phyloP scores from a whole-genome alignment of 2,888 invertebrate species.

The Stenodema calcarata region DNA sequence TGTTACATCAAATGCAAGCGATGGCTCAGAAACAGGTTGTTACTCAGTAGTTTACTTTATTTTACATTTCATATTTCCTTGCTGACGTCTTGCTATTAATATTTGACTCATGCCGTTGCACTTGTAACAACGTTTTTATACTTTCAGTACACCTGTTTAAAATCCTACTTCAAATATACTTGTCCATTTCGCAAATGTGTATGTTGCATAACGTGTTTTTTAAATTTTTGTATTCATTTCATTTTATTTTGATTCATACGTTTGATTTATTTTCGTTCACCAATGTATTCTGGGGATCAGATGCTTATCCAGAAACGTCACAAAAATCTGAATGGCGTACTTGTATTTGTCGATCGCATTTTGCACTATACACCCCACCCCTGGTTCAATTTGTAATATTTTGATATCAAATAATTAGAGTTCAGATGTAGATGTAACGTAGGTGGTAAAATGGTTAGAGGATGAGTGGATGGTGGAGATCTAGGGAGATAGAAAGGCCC shows the following conservation, averaged over 20 bases:
- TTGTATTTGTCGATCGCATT: slow-evolving; percentile 15
- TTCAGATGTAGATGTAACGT: slow-evolving; percentile 57
- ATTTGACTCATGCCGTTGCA: slow-evolving; percentile 19
- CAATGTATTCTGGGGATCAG: neutral
- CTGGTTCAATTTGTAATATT: neutral
- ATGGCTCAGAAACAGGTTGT: slow-evolving; percentile 95
- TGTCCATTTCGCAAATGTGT: slow-evolving; percentile 4
- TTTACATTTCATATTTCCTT: slow-evolving; percentile 41
- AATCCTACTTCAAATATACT: neutral
- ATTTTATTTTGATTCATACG: neutral
- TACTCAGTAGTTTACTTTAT: slow-evolving; percentile 59
- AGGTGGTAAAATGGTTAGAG: slow-evolving; percentile 65
- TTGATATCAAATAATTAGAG: neutral
- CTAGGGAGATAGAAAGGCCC: slow-evolving; percentile 59
- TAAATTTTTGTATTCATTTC: neutral
- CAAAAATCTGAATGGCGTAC: slow-evolving; percentile 11
- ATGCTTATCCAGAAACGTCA: slow-evolving; percentile 22
- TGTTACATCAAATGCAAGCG: slow-evolving; percentile 96
- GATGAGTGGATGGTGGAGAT: slow-evolving; percentile 63
- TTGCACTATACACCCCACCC: slow-evolving; percentile 11
- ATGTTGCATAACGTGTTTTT: slow-evolving; percentile 14
- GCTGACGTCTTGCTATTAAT: slow-evolving; percentile 31
- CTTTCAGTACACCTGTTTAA: neutral
- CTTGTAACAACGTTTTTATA: neutral
- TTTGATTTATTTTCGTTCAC: neutral